Evolutionary conservation across 1,140 invertebrate species (phyloP).

Genomic region (Macrobrachium rosenbergii): DNA sequence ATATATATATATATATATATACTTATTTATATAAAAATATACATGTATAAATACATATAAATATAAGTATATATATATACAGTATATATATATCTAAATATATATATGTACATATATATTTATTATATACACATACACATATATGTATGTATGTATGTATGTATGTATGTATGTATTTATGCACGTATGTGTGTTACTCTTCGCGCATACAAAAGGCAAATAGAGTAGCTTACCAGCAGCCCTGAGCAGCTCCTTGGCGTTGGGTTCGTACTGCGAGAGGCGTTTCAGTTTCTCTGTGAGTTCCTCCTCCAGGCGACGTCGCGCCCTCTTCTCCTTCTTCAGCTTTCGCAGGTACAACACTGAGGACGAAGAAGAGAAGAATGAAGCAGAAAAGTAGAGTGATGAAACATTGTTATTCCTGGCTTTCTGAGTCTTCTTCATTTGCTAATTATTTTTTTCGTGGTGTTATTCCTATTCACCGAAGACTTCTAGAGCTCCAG

Average conservation of each 20-base stretch:
- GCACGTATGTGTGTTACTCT: not conserved
- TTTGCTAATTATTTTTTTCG: too few relatives aligned
- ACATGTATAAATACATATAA: too few relatives aligned
- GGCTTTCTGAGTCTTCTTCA: not conserved
- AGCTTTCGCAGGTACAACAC: slow-evolving; percentile 88
- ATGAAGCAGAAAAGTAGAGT: not conserved
- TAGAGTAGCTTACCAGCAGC: slow-evolving; percentile 53
- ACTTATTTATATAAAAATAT: too few relatives aligned
- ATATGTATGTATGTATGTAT: too few relatives aligned
- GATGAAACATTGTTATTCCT: not conserved
- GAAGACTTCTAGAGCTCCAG: too few relatives aligned
- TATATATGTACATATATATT: too few relatives aligned
- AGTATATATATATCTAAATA: too few relatives aligned
- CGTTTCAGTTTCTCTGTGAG: slow-evolving; percentile 84
- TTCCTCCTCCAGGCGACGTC: slow-evolving; percentile 86
- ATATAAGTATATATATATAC: too few relatives aligned
- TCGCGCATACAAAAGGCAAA: not conserved
- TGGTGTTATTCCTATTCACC: too few relatives aligned
- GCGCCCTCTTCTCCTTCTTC: slow-evolving; percentile 86
- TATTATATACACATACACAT: too few relatives aligned
- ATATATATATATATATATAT: too few relatives aligned
- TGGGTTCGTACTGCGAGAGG: slow-evolving; percentile 79
- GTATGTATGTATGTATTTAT: too few relatives aligned
- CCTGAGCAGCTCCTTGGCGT: slow-evolving; percentile 61
- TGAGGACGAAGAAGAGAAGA: slow-evolving; percentile 68